Conservation (phyloP, 2,797 vertebrate genomes). For the Rallus crepitans region DNA sequence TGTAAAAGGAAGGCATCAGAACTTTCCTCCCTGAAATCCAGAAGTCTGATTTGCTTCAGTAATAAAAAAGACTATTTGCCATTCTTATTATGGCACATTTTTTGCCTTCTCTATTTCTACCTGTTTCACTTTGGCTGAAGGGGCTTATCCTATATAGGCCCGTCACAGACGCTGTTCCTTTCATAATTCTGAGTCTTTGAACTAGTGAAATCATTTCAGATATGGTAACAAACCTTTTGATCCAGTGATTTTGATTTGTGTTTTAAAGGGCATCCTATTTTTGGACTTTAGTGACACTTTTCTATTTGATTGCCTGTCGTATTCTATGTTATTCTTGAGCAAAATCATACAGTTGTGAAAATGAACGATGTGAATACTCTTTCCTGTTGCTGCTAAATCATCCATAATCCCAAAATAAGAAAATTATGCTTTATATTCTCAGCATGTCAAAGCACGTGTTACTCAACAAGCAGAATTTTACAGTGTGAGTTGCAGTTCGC, state of each 20-base stretch:
- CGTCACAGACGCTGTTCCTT: not conserved
- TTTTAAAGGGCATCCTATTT: not conserved
- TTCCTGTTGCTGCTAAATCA: not conserved
- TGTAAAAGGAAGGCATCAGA: not conserved
- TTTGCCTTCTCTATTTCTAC: not conserved
- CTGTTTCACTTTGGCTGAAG: not conserved
- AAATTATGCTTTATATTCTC: not conserved
- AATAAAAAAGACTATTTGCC: fast-evolving
- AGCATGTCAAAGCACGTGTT: not conserved
- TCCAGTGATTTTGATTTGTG: not conserved
- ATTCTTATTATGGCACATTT: not conserved
- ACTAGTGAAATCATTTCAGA: not conserved
- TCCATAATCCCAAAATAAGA: not conserved
- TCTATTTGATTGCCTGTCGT: not conserved
- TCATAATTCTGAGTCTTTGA: not conserved
- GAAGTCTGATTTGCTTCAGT: not conserved
- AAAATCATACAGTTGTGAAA: not conserved
- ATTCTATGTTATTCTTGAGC: not conserved
- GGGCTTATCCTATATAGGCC: not conserved
- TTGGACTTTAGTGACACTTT: not conserved
- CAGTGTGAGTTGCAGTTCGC: not conserved
- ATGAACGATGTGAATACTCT: not conserved
- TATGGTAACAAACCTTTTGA: not conserved
- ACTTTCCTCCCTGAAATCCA: not conserved
- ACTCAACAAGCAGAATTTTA: not conserved